phyloP scores from a whole-genome alignment of 2,113 vertebrate species.

The Gadus chalcogrammus region DNA sequence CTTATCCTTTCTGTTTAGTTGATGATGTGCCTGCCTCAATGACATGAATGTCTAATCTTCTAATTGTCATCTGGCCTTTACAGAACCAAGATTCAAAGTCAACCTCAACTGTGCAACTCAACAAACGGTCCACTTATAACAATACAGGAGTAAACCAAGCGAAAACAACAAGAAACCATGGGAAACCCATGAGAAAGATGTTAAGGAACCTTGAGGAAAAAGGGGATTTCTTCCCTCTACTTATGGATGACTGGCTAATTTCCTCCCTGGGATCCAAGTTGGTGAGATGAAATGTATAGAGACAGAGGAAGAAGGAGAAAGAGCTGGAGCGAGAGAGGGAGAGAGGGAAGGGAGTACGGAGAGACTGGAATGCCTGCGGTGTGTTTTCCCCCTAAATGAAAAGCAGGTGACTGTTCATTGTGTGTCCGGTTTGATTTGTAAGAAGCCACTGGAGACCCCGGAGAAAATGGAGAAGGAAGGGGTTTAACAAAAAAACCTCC shows the following conservation, averaged over 20 bases:
- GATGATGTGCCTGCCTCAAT: too few relatives aligned
- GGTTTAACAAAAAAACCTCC: conserved; percentile 6
- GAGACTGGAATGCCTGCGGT: conserved; percentile 66
- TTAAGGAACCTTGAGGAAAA: too few relatives aligned
- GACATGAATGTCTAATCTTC: too few relatives aligned
- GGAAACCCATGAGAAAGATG: too few relatives aligned
- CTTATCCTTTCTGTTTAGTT: too few relatives aligned
- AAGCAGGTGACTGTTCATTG: conserved; percentile 75
- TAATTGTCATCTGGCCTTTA: too few relatives aligned
- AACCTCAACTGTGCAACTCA: too few relatives aligned
- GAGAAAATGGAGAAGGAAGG: conserved; percentile 48
- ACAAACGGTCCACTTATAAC: too few relatives aligned
- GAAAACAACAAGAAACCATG: too few relatives aligned
- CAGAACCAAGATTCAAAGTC: too few relatives aligned
- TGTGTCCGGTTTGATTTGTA: conserved; percentile 41
- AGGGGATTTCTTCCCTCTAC: conserved; percentile 33
- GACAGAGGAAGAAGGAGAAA: conserved; percentile 21
- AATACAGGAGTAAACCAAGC: too few relatives aligned
- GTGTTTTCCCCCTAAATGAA: conserved; percentile 68
- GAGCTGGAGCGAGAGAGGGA: background rate
- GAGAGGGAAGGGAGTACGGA: conserved; percentile 12
- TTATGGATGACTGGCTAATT: conserved; percentile 70
- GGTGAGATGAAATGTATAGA: conserved; percentile 61
- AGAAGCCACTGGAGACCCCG: conserved; percentile 52
- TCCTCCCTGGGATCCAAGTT: conserved; percentile 65